Evolutionary conservation across 2,888 invertebrate species (phyloP).

Genomic region (Julus scandinavius): DNA sequence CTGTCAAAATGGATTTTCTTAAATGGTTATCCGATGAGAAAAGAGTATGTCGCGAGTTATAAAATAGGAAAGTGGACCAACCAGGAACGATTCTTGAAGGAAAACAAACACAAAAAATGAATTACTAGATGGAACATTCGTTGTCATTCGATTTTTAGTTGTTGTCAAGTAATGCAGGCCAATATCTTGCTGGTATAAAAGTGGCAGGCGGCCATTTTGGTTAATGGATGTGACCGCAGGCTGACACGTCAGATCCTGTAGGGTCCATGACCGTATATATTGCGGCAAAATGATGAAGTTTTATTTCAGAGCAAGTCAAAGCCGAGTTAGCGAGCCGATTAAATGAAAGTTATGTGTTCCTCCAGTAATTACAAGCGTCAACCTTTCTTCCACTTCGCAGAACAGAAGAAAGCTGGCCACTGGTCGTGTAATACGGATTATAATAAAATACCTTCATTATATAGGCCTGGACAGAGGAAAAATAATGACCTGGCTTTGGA

Average conservation of each 20-base stretch:
- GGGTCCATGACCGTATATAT: neutral
- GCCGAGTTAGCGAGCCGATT: constrained; percentile 43
- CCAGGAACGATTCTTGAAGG: neutral
- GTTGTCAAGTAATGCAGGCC: neutral
- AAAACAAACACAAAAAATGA: constrained; percentile 23
- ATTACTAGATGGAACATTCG: neutral
- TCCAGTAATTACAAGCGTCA: constrained; percentile 34
- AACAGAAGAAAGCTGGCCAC: neutral
- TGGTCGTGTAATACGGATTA: constrained; percentile 41
- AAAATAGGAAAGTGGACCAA: neutral
- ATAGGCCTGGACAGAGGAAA: neutral
- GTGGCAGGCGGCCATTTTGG: constrained; percentile 25
- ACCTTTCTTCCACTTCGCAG: constrained; percentile 19
- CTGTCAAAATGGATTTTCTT: constrained; percentile 40
- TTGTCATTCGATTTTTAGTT: neutral
- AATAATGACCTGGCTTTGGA: neutral
- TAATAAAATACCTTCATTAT: constrained; percentile 32
- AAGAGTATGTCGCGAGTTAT: constrained; percentile 28
- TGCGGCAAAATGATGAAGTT: constrained; percentile 40
- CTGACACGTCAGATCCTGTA: neutral
- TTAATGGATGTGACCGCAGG: constrained; percentile 36
- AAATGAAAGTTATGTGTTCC: constrained; percentile 35
- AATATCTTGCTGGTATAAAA: neutral
- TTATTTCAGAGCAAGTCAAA: constrained; percentile 40
- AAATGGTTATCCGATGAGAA: constrained; percentile 36